Conservation (phyloP, 2,797 vertebrate genomes). For the Bryconaethiops microstoma region DNA sequence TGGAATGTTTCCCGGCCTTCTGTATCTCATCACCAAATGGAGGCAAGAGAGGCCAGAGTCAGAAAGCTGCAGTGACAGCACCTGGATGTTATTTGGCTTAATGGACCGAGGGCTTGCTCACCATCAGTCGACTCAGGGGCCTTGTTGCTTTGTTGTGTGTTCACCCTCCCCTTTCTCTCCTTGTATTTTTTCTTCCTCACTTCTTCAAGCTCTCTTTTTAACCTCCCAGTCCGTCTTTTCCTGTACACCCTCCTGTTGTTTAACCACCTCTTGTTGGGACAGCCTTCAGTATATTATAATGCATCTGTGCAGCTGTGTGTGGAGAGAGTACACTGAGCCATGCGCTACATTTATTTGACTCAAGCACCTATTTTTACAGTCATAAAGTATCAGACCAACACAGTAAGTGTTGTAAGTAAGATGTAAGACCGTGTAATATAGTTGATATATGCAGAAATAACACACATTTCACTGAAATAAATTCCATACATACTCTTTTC, state of each 20-base stretch:
- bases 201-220: slow-evolving; percentile 42
- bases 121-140: slow-evolving; percentile 77
- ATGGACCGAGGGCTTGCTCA: slow-evolving; percentile 78
- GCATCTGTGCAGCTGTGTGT: neutral
- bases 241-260: neutral
- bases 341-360: neutral
- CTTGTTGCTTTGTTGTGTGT: slow-evolving; percentile 69
- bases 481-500: neutral
- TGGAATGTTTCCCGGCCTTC: slow-evolving; percentile 80
- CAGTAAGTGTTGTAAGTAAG: neutral
- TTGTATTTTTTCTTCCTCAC: slow-evolving; percentile 13
- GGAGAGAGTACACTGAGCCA: neutral
- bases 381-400: neutral
- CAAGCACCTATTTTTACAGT: neutral
- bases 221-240: slow-evolving; percentile 13
- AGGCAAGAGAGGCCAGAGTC: slow-evolving; percentile 73
- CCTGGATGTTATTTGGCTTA: slow-evolving; percentile 84
- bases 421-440: no score
- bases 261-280: neutral
- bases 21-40: slow-evolving; percentile 77
- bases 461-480: no score
- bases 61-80: slow-evolving; percentile 75
- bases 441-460: no score
- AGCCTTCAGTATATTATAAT: neutral
- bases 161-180: slow-evolving; percentile 13